Base-by-base conservation (phyloP, 2,888 invertebrate genomes). In the Galerucella calmariensis region DNA sequence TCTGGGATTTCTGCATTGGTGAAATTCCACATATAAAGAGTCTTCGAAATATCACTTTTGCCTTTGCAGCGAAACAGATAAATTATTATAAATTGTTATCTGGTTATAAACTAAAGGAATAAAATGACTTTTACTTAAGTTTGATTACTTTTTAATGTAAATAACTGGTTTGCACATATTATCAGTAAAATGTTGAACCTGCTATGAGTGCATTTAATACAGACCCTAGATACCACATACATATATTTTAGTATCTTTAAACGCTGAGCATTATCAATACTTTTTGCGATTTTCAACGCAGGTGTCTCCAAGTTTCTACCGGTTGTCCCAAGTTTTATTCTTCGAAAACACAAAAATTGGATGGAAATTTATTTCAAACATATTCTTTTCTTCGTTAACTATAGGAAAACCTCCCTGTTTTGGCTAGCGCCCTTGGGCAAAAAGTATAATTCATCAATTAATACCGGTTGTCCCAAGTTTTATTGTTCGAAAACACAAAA, bases 91-190 rank as follows among this genome's bases (percentile, higher is more conserved):
- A 24, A 27, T 59, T 59, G 24, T 59, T 59, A 59, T 24, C 59
- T 27, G 12, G 27, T 11, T 24, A 59, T 59, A 59, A 59, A 59
- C 20, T 59, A 10, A 20, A 11, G 27, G 59, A 59, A 24, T 59
- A 59, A 24, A 24, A 59, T 27, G 59, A 59, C 24, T 59, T 20
- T 27, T 27, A 24, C 27, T 59, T 59, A 11, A 24, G 27, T 59
- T 59, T 59, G 27, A 59, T 59, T 59, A 59, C 12, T 59, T 24
- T 59, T 59, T 59, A 59, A 59, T 59, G 59, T 27, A 59, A 59
- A 59, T 59, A 59, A 12, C 59, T 59, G 11, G 59, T 59, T 59
- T 59, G 24, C 59, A 24, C 12, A 59, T 59, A 3, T 27, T 27
- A 24, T 59, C 27, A 27, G 59, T 14, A 24, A 59, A 59, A 12